Conservation (phyloP, 2,113 vertebrate species). For the Cryptotis parvus region DNA sequence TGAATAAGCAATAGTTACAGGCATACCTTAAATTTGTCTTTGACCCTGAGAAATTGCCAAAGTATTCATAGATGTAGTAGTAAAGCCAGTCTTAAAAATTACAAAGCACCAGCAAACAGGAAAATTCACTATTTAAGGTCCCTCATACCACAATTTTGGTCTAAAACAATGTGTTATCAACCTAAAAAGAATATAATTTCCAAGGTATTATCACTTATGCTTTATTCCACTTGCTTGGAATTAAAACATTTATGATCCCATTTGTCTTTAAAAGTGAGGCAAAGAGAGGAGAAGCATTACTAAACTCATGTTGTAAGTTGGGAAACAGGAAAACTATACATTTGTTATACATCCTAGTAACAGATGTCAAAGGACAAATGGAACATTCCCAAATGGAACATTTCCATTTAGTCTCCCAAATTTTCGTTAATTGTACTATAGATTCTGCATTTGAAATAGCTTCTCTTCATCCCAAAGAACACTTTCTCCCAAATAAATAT, state of each 20-base stretch:
- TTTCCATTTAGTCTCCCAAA: not conserved
- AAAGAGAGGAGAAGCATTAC: not conserved
- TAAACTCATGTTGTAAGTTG: not conserved
- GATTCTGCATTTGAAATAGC: not conserved
- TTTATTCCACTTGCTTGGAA: not conserved
- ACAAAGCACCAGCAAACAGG: not conserved
- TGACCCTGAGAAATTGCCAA: not conserved
- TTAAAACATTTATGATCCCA: not conserved
- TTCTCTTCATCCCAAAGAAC: not conserved
- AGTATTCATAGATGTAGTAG: not conserved
- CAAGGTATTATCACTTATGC: not conserved
- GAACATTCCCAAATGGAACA: not conserved
- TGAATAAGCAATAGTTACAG: not conserved
- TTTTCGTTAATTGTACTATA: not conserved
- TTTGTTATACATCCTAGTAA: not conserved
- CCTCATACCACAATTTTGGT: not conserved
- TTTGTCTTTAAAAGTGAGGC: conserved; percentile 13
- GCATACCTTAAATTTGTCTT: conserved; percentile 5
- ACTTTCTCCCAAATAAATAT: not conserved
- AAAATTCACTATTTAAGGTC: not conserved
- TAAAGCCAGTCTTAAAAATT: not conserved
- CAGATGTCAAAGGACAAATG: not conserved
- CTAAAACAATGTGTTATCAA: not conserved
- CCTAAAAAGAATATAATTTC: not conserved
- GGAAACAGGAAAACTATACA: not conserved